phyloP scores from a whole-genome alignment of 2,113 vertebrate species.

The Mobula birostris region DNA sequence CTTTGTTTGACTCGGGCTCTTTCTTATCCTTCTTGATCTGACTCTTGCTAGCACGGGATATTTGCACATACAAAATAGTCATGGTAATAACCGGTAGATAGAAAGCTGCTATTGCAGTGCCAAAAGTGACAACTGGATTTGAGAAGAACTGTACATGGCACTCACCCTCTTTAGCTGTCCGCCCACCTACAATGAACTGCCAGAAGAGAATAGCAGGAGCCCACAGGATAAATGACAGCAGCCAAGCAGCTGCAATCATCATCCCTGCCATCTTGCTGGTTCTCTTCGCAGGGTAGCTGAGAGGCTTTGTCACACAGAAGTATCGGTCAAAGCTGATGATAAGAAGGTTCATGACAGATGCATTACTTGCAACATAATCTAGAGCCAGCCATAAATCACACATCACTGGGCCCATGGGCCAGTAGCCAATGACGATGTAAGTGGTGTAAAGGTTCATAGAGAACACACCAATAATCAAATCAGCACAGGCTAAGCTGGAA shows the following conservation, averaged over 20 bases:
- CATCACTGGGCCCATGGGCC: slow-evolving; percentile 93
- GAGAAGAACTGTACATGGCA: slow-evolving; percentile 98
- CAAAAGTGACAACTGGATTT: slow-evolving; percentile 89
- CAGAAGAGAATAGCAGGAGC: slow-evolving; percentile 97
- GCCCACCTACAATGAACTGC: slow-evolving; percentile 95
- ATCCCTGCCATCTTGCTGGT: slow-evolving; percentile 98
- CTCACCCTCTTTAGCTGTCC: slow-evolving; percentile 83
- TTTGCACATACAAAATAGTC: slow-evolving; percentile 91
- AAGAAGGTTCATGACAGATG: slow-evolving; percentile 97
- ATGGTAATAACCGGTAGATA: slow-evolving; percentile 95
- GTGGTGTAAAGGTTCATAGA: slow-evolving; percentile 98
- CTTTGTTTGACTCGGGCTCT: slow-evolving; percentile 68
- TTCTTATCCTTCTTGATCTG: slow-evolving; percentile 88
- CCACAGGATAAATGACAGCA: slow-evolving; percentile 95
- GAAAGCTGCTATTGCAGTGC: slow-evolving; percentile 94
- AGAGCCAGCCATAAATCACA: slow-evolving; percentile 93
- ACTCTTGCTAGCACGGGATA: slow-evolving; percentile 92
- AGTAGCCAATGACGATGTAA: slow-evolving; percentile 96
- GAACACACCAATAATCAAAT: slow-evolving; percentile 94
- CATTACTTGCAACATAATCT: slow-evolving; percentile 95
- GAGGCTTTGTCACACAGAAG: slow-evolving; percentile 96
- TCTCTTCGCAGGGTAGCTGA: slow-evolving; percentile 88
- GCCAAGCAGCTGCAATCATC: slow-evolving; percentile 97
- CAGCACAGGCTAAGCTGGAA: slow-evolving; percentile 94
- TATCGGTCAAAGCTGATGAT: slow-evolving; percentile 98